Conservation (phyloP, 2,113 vertebrate genomes). For the Tragelaphus scriptus region DNA sequence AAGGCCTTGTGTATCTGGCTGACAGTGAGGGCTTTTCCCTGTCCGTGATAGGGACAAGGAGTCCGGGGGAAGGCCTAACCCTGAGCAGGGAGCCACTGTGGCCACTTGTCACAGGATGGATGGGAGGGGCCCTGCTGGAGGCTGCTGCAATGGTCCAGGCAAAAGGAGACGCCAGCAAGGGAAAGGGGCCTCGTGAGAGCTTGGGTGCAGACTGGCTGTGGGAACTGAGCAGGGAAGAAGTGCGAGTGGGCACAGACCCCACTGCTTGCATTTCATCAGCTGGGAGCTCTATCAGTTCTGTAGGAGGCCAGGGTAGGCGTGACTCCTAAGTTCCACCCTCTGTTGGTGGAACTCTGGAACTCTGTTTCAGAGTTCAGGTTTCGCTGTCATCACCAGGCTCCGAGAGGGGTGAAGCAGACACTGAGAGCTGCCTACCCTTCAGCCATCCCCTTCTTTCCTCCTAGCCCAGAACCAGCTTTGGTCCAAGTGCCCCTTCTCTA, state of each 20-base stretch:
- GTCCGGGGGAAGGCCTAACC: background rate
- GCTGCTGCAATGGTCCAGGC: no score
- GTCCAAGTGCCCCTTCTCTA: no score
- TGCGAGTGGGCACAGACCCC: background rate
- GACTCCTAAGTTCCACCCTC: background rate
- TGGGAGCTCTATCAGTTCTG: background rate
- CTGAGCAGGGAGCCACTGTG: background rate
- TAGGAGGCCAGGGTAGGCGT: background rate
- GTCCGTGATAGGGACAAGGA: background rate
- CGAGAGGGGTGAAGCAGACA: background rate
- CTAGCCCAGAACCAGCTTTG: background rate
- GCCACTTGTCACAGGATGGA: background rate
- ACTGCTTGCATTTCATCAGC: background rate
- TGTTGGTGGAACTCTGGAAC: no score
- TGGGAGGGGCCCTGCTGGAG: background rate
- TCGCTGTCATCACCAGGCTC: background rate
- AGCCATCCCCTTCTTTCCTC: background rate
- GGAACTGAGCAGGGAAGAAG: background rate
- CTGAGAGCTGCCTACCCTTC: background rate
- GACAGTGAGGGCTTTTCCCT: background rate
- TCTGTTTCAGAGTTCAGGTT: background rate
- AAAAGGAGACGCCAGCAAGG: background rate
- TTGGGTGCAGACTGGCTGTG: background rate
- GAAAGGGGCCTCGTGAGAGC: background rate
- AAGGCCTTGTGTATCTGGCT: background rate